A percentile compares a stretch with the other conserved stretches of the same genome.
Conservation (phyloP, 2,113 vertebrate species). For the Siphamia tubifer region DNA sequence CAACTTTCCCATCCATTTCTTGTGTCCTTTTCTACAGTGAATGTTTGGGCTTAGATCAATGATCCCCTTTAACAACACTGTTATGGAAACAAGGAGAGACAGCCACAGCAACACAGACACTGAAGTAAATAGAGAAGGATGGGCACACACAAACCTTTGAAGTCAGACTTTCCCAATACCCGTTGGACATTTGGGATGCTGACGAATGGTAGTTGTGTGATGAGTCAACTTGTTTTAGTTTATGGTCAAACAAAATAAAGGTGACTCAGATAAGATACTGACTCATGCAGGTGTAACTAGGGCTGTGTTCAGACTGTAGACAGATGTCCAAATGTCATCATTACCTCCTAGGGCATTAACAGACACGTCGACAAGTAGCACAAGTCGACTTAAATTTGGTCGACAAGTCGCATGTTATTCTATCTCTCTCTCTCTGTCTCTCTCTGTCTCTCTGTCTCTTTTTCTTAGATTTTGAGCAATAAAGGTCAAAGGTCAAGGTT, state of each 20-base stretch:
- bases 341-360: no score
- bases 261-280: not conserved
- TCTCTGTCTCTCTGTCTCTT: no score
- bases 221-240: not conserved
- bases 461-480: no score
- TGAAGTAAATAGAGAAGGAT: constrained; percentile 30
- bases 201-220: not conserved
- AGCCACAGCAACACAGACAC: constrained; percentile 2
- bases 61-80: constrained; percentile 23
- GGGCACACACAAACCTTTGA: not conserved
- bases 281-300: not conserved
- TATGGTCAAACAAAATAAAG: constrained; percentile 23
- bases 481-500: no score
- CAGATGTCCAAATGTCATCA: no score
- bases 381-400: no score
- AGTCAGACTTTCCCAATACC: not conserved
- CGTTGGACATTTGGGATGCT: constrained; percentile 10
- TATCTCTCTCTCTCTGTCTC: no score
- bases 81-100: constrained; percentile 56
- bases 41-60: constrained; percentile 45
- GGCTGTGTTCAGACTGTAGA: no score
- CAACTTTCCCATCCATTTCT: not conserved
- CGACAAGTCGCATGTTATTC: no score
- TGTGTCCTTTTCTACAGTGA: not conserved
- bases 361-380: no score